A percentile compares a stretch with the other conserved stretches of the same genome.
These are phyloP conservation scores for Pristis pectinata DNA, from an alignment of 2,797 vertebrate genomes.

Conservation along the genomic window DNA sequence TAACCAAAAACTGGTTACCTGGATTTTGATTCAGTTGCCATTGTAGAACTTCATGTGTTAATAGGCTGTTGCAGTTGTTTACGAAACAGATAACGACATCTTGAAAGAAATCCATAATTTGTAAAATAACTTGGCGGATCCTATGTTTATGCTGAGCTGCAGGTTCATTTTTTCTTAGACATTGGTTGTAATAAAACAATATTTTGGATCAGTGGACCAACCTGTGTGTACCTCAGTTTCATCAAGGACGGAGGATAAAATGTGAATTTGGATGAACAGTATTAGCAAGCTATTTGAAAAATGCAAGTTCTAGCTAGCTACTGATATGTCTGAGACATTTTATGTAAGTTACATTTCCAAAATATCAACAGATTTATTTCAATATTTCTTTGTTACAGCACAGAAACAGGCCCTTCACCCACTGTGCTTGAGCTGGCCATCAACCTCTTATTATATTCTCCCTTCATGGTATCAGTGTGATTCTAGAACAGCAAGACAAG, in stretches of 20 bases:
- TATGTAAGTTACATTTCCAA: neutral
- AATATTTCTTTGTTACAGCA: neutral
- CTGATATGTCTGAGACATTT: neutral
- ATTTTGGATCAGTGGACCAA: neutral
- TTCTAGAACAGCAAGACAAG: neutral
- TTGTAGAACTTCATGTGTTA: neutral
- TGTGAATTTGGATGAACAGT: neutral
- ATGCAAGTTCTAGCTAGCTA: neutral
- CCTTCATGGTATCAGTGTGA: neutral
- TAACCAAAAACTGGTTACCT: neutral
- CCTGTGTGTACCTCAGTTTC: neutral
- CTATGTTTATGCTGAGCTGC: neutral
- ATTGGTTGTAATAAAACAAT: neutral
- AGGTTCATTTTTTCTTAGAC: neutral
- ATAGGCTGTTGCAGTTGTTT: neutral
- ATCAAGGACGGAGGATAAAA: neutral
- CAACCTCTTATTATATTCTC: too few species aligned
- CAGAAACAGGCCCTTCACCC: too few species aligned
- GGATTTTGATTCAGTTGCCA: neutral
- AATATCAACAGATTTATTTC: neutral
- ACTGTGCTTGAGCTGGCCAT: too few species aligned
- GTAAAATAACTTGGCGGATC: neutral
- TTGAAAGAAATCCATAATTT: neutral
- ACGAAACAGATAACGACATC: neutral
- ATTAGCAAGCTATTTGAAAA: neutral